Evolutionary conservation across 1,140 invertebrate species (phyloP), one percentile per base, ranked within the genome.

Genomic region (Listronotus oregonensis): DNA sequence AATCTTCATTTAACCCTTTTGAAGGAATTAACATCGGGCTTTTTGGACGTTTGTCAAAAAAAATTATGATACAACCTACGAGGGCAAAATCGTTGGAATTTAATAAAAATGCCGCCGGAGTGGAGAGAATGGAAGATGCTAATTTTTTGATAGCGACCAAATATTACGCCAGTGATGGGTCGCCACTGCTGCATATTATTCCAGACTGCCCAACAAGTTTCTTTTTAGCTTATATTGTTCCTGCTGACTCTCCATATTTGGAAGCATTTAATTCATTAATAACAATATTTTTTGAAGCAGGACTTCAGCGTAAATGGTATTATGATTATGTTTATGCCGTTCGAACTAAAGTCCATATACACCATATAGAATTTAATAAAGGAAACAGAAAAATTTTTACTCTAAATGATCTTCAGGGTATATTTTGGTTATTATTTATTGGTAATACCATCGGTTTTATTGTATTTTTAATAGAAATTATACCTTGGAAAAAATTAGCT

Each of bases 151-250:
- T 69, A 18, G 21, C 55, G 3, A 60, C 58, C 60, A 1, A 44
- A 27, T 44, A 64, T 60, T 18, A 37, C 4, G 46, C 5, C 27
- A 6, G 12, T 7, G 59, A 67, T 14, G 67, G 63, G 34, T 31
- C 42, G n/a, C 67, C 67, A 11, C n/a, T 67, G 39, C 39, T 73
- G 32, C 70, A 73, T 64, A 47, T 73, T 9, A 61, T 73, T 7
- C 46, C 44, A 31, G 70, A 73, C 46, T 73, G 70, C 46, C 70
- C 71, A 10, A 42, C 12, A 11, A 54, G 42, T 0, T 66, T 61
- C 44, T 70, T 59, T 39, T 50, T 73, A 10, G 65, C 67, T 2
- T 73, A 68, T 50, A 67, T 71, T 27, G 59, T 71, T 11, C 69
- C 62, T 32, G 54, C 50, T 10, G 49, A 59, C 15, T 73, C 71